Evolutionary conservation across 2,888 invertebrate genomes (phyloP).

Genomic region (Panorpa germanica): DNA sequence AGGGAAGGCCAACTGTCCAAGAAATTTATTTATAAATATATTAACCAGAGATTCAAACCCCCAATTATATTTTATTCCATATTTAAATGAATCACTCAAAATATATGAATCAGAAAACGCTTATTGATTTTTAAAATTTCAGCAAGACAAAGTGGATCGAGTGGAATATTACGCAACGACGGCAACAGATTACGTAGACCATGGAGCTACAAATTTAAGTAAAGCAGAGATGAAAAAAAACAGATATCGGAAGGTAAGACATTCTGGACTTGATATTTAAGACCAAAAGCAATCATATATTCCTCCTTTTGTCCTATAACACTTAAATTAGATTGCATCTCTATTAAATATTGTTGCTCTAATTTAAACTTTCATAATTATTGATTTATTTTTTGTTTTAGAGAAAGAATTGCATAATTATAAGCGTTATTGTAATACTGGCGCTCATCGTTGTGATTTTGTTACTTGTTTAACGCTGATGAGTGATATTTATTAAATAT

Average conservation of each 20-base stretch:
- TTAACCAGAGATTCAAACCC: not conserved
- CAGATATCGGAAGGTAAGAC: conserved; percentile 30
- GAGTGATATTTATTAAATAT: too few relatives aligned
- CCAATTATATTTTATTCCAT: not conserved
- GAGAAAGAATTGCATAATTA: conserved; percentile 25
- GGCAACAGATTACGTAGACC: conserved; percentile 36
- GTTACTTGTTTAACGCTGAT: too few relatives aligned
- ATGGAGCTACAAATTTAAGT: conserved; percentile 31
- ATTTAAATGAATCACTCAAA: not conserved
- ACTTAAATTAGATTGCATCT: too few relatives aligned
- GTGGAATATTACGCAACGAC: conserved; percentile 45
- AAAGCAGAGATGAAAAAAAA: conserved; percentile 29
- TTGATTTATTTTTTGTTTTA: conserved; percentile 16
- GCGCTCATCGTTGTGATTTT: too few relatives aligned
- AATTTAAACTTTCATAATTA: not conserved
- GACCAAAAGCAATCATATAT: not conserved
- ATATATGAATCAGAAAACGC: conserved; percentile 3
- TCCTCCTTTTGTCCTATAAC: not conserved
- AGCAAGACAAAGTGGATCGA: conserved; percentile 46
- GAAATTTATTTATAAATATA: conserved; percentile 3
- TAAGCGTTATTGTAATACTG: too few relatives aligned
- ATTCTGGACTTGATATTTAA: not conserved
- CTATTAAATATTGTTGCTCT: too few relatives aligned
- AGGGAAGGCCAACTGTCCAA: too few relatives aligned
- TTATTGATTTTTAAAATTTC: conserved; percentile 16